Base-by-base conservation (phyloP, 2,113 vertebrate genomes). In the Eclectus roratus region DNA sequence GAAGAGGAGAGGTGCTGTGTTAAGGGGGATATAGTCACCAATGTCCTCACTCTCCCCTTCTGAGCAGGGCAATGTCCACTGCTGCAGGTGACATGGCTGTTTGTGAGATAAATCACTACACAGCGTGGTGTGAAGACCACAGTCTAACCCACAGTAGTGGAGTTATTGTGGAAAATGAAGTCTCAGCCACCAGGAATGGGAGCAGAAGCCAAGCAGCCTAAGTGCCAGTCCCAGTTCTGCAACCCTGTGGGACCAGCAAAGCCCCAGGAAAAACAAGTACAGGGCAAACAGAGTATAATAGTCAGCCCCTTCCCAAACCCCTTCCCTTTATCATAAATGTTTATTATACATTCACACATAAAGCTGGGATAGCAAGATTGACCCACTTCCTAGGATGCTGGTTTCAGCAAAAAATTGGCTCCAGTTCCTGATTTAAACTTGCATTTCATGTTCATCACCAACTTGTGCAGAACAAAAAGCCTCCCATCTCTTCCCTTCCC, bases 1-100 rank as follows among this genome's bases (percentile, higher is more conserved):
- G 0, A 77, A 52, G 53, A 78, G 33, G 28, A 66, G 13, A 46
- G 52, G 55, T 0, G 2, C 25, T 55, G 19, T 0, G 0, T 47
- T 56, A 50, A 53, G 24, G 44, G 27, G 16, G 1, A 29, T 85
- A 64, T 77, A 52, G 55, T 41, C 37, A 28, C 25, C 1, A 1
- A 4, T n/a, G 74, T 49, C 35, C 20, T 85, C 21, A 9, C 23
- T 50, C 14, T 71, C 13, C 16, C 13, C 5, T 35, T 20, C 64
- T 18, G 56, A 50, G 31, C 28, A 53, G n/a, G 44, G 33, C 61
- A 43, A 4, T 69, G 44, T 70, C 39, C 50, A 20, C 41, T 47
- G 60, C 15, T 73, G 19, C 60, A 63, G 47, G 47, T 55, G 44
- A 18, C 16, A 7, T 0, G 5, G 50, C 13, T 66, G 39, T 8